Percentiles rank a stretch among this genome's conserved stretches.
phyloP scores from a whole-genome alignment of 1,140 invertebrate species.

The Anastatus disparis region DNA sequence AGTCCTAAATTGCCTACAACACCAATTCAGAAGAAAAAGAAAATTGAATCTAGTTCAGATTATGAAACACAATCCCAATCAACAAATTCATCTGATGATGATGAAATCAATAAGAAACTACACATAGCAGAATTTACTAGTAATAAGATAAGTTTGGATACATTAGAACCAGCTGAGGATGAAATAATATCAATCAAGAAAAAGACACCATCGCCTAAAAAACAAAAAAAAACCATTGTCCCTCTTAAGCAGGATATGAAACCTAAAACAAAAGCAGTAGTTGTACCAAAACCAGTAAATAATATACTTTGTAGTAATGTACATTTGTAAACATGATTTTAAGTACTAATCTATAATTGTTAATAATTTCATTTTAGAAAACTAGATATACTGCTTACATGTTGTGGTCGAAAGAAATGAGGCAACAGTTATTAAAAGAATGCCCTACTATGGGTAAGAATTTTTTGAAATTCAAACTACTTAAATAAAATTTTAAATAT shows the following conservation, averaged over 20 bases:
- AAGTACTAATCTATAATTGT: conserved; percentile 6
- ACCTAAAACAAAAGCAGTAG: conserved; percentile 42
- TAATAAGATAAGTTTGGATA: conserved; percentile 23
- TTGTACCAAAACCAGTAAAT: conserved; percentile 71
- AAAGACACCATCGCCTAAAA: neutral
- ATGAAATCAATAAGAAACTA: conserved; percentile 28
- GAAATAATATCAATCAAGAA: conserved; percentile 14
- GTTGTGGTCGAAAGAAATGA: conserved; percentile 87
- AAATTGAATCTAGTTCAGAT: conserved; percentile 39
- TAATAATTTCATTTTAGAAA: conserved; percentile 69
- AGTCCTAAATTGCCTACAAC: conserved; percentile 15
- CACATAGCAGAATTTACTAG: conserved; percentile 24
- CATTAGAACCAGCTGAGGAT: conserved; percentile 19
- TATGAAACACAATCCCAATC: conserved; percentile 41
- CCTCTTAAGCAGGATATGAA: conserved; percentile 49
- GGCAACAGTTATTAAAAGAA: conserved; percentile 76
- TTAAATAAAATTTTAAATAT: neutral
- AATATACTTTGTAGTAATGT: conserved; percentile 17
- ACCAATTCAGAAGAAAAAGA: conserved; percentile 18
- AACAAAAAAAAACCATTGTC: conserved; percentile 20
- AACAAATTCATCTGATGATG: conserved; percentile 35
- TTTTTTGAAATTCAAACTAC: neutral
- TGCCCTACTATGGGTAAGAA: conserved; percentile 80
- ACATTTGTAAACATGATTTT: no score
- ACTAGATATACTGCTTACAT: conserved; percentile 88